A percentile compares a stretch with the other conserved stretches of the same genome.
Conservation (phyloP, 2,113 vertebrate species). For the Psilopogon haemacephalus region DNA sequence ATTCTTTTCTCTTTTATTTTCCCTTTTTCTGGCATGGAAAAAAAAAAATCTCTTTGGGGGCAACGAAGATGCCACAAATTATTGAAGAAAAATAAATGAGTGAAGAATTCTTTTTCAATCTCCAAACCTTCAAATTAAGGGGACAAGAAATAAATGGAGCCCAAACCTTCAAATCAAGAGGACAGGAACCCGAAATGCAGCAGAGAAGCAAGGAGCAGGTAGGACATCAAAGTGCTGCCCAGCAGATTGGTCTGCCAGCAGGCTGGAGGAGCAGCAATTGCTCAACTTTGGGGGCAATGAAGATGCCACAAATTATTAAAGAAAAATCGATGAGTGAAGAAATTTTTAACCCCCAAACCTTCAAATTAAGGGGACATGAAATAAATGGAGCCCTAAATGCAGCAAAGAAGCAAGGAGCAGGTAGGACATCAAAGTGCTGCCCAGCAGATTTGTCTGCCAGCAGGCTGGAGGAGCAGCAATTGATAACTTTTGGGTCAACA, state of each 20-base stretch:
- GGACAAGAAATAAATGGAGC: no score
- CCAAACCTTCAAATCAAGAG: no score
- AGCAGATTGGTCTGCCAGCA: no score
- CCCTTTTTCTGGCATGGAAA: neutral
- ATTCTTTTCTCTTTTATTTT: no score
- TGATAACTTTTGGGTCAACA: no score
- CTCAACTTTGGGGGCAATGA: no score
- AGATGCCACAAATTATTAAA: neutral
- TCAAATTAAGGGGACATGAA: neutral
- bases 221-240: no score
- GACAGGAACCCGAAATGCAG: no score
- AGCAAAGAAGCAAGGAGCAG: rapidly evolving
- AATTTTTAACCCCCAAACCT: neutral
- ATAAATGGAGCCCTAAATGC: neutral
- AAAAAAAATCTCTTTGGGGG: neutral
- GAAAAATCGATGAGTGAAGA: no score
- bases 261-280: no score
- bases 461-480: neutral
- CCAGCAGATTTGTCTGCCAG: neutral
- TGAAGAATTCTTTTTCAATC: neutral
- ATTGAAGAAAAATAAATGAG: no score
- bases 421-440: neutral
- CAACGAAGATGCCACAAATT: neutral
- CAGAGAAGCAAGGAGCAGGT: no score
- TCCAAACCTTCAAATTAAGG: neutral